Percentiles rank a stretch among this genome's conserved stretches.
phyloP scores from a whole-genome alignment of 2,888 invertebrate species.

The Trachelus tabidus region DNA sequence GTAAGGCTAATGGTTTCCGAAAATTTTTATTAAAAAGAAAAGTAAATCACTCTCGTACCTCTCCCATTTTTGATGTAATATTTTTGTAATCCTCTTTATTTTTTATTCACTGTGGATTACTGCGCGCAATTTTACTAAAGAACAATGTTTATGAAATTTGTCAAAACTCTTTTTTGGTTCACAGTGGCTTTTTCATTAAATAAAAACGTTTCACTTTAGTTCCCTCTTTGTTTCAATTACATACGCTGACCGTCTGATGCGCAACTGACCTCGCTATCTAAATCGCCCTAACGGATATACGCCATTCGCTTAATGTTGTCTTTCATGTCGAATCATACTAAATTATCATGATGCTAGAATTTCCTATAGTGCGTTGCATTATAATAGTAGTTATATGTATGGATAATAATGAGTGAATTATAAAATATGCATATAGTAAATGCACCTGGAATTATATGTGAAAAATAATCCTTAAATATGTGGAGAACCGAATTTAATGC shows the following conservation, averaged over 20 bases:
- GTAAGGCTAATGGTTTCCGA: not conserved
- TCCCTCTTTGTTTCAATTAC: not conserved
- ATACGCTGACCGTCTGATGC: slow-evolving; percentile 21
- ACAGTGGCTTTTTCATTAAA: not conserved
- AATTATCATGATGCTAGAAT: slow-evolving; percentile 20
- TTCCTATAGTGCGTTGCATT: not conserved
- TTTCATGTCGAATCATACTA: slow-evolving; percentile 46
- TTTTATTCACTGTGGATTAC: not conserved
- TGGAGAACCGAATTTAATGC: not conserved
- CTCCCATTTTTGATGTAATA: not conserved
- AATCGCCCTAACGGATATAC: slow-evolving; percentile 60
- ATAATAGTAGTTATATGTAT: not conserved
- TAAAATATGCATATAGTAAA: not conserved
- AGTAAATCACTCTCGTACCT: not conserved
- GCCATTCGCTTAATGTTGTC: slow-evolving; percentile 56
- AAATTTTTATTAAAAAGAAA: not conserved
- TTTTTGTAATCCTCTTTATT: not conserved
- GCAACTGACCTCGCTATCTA: slow-evolving; percentile 45
- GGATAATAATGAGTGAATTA: slow-evolving; percentile 3
- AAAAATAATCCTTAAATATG: too few species aligned
- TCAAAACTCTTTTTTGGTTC: not conserved
- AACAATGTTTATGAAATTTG: not conserved
- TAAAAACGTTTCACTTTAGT: not conserved
- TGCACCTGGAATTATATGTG: too few species aligned
- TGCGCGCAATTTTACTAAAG: not conserved